These are phyloP conservation scores for Acromyrmex heyeri DNA, from an alignment of 1,140 invertebrate genomes.

Conservation along the genomic window DNA sequence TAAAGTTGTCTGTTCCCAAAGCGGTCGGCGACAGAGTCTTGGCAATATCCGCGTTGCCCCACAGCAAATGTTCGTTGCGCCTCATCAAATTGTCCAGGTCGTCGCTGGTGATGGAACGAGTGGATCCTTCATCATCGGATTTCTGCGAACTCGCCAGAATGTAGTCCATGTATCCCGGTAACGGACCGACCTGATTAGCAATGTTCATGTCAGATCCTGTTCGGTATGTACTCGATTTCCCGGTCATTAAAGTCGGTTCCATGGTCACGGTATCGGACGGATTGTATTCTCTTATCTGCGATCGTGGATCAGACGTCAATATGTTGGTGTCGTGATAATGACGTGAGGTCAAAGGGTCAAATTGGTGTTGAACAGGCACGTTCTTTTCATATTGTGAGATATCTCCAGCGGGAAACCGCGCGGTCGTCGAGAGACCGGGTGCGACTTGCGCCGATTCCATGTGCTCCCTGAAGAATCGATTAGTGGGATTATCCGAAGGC, in stretches of 20 bases:
- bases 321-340: not conserved
- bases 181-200: not conserved
- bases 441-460: not conserved
- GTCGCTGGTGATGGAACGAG: constrained; percentile 31
- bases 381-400: not conserved
- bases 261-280: not conserved
- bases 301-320: not conserved
- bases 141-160: constrained; percentile 23
- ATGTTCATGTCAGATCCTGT: not conserved
- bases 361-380: not conserved
- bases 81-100: constrained; percentile 41
- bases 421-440: not conserved
- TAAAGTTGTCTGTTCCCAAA: not conserved
- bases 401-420: not conserved
- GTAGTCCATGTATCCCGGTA: constrained; percentile 59
- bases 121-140: not conserved
- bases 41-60: not conserved
- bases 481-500: not conserved
- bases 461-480: constrained; percentile 13
- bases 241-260: not conserved
- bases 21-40: not conserved
- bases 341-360: not conserved
- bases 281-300: not conserved
- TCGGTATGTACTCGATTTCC: not conserved
- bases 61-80: not conserved